phyloP scores from a whole-genome alignment of 2,888 invertebrate species.

The Papilio gigon region DNA sequence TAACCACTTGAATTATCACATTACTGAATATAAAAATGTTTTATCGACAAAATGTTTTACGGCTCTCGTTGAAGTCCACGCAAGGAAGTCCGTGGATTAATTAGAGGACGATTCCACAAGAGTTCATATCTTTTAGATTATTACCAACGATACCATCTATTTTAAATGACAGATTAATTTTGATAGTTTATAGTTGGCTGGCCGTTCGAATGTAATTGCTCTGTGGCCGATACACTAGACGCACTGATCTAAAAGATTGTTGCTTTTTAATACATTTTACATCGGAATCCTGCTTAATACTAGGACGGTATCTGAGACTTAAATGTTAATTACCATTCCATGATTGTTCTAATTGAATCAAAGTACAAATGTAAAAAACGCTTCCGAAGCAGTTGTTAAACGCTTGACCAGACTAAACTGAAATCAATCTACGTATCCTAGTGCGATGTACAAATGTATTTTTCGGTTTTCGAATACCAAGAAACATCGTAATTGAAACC shows the following conservation, averaged over 20 bases:
- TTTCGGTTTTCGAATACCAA: too few species aligned
- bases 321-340: too few species aligned
- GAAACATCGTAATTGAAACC: too few species aligned
- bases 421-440: too few species aligned
- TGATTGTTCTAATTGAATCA: too few species aligned
- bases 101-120: constrained; percentile 35
- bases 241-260: background rate
- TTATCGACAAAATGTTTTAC: constrained; percentile 38
- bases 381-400: too few species aligned
- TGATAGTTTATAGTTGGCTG: constrained; percentile 37
- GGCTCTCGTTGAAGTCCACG: constrained; percentile 32
- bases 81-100: constrained; percentile 32
- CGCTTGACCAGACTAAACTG: too few species aligned
- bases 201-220: constrained; percentile 1
- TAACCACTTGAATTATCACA: constrained; percentile 36
- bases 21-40: constrained; percentile 35
- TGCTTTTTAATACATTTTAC: background rate
- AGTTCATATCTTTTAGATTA: constrained; percentile 36
- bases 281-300: background rate
- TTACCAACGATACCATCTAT: constrained; percentile 44
- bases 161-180: constrained; percentile 47
- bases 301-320: too few species aligned
- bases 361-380: too few species aligned
- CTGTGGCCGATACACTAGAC: background rate
- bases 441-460: too few species aligned